A percentile compares a stretch with the other conserved stretches of the same genome.
phyloP scores from a whole-genome alignment of 2,888 invertebrate species.

The Ferdinandea cuprea region DNA sequence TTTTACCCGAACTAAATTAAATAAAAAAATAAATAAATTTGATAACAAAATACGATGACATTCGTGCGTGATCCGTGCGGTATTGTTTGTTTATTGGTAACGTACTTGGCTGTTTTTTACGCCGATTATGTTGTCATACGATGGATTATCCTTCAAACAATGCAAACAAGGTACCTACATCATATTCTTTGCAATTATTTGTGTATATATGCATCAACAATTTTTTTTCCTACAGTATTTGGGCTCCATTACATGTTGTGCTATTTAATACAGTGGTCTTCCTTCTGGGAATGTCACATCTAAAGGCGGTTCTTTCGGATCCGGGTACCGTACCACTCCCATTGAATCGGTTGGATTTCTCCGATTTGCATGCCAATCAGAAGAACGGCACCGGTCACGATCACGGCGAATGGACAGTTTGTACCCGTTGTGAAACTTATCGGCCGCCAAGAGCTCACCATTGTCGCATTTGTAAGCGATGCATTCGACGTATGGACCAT shows the following conservation, averaged over 20 bases:
- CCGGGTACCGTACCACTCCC: slow-evolving; percentile 93
- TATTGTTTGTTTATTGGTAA: slow-evolving; percentile 90
- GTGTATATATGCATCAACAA: not conserved
- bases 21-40: slow-evolving; percentile 62
- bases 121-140: slow-evolving; percentile 93
- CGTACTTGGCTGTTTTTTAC: slow-evolving; percentile 91
- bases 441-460: slow-evolving; percentile 94
- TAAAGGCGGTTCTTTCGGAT: slow-evolving; percentile 94
- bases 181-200: not conserved
- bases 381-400: slow-evolving; percentile 83
- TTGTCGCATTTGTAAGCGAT: slow-evolving; percentile 93
- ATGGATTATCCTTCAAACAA: slow-evolving; percentile 92
- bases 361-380: slow-evolving; percentile 87
- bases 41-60: slow-evolving; percentile 82
- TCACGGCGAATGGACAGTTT: slow-evolving; percentile 89
- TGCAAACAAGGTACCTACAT: slow-evolving; percentile 92
- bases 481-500: slow-evolving; percentile 85
- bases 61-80: slow-evolving; percentile 93
- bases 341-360: slow-evolving; percentile 89
- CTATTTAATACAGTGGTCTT: slow-evolving; percentile 91
- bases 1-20: slow-evolving; percentile 29
- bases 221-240: slow-evolving; percentile 85
- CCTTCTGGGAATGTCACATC: slow-evolving; percentile 89
- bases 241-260: slow-evolving; percentile 92
- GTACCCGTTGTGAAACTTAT: slow-evolving; percentile 89